Conservation (phyloP, 2,113 vertebrate genomes). For the Lophotis ruficrista region DNA sequence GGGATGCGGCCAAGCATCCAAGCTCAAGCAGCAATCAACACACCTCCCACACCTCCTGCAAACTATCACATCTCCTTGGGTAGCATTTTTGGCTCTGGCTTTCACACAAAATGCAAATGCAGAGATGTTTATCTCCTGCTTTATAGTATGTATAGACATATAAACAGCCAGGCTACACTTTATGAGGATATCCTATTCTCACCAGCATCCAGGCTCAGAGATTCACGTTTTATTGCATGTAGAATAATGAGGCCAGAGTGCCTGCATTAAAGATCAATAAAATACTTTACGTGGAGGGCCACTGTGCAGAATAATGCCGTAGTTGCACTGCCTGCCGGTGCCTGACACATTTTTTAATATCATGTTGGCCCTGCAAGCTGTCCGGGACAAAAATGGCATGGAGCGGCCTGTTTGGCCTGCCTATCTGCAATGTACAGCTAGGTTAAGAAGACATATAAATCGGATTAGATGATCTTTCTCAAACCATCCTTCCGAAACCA, state of each 20-base stretch:
- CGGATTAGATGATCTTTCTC: slow-evolving; percentile 6
- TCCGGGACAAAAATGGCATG: not conserved
- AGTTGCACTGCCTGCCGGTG: not conserved
- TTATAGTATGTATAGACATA: slow-evolving; percentile 26
- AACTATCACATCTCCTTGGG: slow-evolving; percentile 3
- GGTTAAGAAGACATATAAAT: slow-evolving; percentile 21
- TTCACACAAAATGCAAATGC: slow-evolving; percentile 45
- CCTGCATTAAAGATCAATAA: slow-evolving; percentile 51
- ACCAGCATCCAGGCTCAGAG: not conserved
- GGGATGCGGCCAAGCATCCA: not conserved
- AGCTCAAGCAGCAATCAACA: not conserved
- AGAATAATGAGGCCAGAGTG: slow-evolving; percentile 47
- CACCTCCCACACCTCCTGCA: slow-evolving; percentile 8
- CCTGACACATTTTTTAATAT: not conserved
- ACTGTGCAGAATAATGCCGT: not conserved
- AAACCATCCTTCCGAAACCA: slow-evolving; percentile 32
- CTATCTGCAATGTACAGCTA: not conserved
- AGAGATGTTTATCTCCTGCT: slow-evolving; percentile 45
- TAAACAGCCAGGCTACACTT: slow-evolving; percentile 30
- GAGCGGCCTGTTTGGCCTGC: not conserved
- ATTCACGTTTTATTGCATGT: not conserved
- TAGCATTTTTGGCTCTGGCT: not conserved
- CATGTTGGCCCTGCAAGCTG: not conserved
- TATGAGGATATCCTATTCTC: slow-evolving; percentile 21
- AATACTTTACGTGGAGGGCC: not conserved